phyloP scores from a whole-genome alignment of 2,113 vertebrate species.

The Galbula dea region DNA sequence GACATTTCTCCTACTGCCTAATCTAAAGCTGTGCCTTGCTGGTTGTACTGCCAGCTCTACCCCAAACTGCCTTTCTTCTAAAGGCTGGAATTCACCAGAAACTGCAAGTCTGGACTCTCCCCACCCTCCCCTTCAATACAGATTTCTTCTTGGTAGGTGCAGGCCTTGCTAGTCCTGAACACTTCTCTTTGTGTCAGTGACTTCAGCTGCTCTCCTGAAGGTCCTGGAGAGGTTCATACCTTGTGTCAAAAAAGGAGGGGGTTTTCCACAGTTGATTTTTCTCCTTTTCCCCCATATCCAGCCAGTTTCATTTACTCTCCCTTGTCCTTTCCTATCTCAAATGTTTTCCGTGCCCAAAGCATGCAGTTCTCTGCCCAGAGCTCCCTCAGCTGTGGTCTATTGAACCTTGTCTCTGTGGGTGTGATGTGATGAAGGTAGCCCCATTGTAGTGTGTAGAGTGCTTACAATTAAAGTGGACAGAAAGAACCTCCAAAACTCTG shows the following conservation, averaged over 20 bases:
- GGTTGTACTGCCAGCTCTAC: background rate
- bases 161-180: background rate
- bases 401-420: background rate
- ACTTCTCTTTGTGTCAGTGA: background rate
- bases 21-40: too few species aligned
- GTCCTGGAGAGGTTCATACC: background rate
- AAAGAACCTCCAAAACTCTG: background rate
- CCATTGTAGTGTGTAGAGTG: background rate
- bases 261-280: background rate
- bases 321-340: background rate
- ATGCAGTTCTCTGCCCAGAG: fast-evolving
- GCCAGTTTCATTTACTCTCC: background rate
- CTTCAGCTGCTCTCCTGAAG: background rate
- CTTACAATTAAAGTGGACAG: background rate
- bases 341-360: background rate
- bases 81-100: background rate
- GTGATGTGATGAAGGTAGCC: background rate
- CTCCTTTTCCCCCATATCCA: background rate
- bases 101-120: background rate
- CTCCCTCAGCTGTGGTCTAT: background rate
- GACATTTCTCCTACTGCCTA: too few species aligned
- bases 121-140: fast-evolving
- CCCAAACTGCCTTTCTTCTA: background rate
- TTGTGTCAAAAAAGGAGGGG: background rate
- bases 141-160: background rate